Evolutionary conservation across 2,113 vertebrate genomes (phyloP).

Genomic region (Delphinapterus leucas): DNA sequence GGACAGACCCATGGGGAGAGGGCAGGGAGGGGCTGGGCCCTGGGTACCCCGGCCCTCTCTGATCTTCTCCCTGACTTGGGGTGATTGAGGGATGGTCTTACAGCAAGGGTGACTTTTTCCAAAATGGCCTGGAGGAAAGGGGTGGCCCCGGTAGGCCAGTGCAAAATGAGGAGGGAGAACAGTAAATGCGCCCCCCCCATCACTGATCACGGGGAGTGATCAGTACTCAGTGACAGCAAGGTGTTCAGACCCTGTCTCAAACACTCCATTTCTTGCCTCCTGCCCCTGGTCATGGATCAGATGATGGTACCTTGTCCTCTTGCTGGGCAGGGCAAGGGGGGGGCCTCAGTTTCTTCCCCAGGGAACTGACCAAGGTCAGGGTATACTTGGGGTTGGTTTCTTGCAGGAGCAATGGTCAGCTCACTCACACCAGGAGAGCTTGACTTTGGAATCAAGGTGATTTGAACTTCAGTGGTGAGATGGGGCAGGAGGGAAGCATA

Average conservation of each 20-base stretch:
- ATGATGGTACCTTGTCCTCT: background rate
- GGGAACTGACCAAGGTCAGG: background rate
- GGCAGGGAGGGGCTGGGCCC: background rate
- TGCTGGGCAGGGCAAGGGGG: too few relatives aligned
- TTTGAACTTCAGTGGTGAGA: background rate
- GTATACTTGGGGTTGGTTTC: background rate
- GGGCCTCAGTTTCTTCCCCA: background rate
- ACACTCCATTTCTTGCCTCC: background rate
- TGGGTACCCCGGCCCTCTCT: background rate
- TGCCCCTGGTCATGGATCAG: background rate
- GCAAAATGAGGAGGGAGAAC: background rate
- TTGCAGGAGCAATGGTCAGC: background rate
- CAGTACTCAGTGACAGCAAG: background rate
- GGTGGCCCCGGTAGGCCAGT: background rate
- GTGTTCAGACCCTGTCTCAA: background rate
- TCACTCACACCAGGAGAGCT: background rate
- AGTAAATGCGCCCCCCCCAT: background rate
- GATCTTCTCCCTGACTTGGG: constrained; percentile 39
- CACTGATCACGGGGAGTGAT: background rate
- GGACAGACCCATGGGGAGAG: background rate
- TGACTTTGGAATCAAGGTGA: background rate
- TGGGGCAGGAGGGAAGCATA: background rate
- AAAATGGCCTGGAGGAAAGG: background rate
- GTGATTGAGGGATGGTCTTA: background rate
- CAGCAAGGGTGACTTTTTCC: background rate